A percentile compares a stretch with the other conserved stretches of the same genome.
These are phyloP conservation scores for Emydoidea blandingii DNA, from an alignment of 2,797 vertebrate genomes.

Conservation along the genomic window DNA sequence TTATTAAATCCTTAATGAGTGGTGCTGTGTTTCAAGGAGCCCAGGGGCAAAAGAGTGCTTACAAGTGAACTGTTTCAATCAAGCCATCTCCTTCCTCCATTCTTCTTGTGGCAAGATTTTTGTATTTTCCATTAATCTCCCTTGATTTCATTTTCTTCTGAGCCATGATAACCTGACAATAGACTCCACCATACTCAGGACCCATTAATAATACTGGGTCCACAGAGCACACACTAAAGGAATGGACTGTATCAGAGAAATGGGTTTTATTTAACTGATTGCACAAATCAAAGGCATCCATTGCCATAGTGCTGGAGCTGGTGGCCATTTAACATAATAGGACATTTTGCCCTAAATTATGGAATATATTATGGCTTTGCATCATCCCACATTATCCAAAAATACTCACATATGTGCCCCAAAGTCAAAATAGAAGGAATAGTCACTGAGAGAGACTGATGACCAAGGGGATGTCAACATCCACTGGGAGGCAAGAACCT, in stretches of 20 bases:
- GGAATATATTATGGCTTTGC: neutral
- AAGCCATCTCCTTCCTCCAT: neutral
- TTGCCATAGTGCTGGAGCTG: neutral
- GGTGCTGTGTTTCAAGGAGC: neutral
- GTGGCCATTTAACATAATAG: neutral
- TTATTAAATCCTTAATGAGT: conserved; percentile 33
- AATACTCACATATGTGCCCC: neutral
- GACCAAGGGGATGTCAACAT: neutral
- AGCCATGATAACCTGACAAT: neutral
- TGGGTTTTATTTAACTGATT: neutral
- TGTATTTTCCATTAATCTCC: neutral
- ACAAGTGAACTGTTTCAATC: neutral
- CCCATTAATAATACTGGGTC: conserved; percentile 15
- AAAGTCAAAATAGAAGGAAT: neutral
- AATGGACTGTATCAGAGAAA: neutral
- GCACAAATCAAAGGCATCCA: neutral
- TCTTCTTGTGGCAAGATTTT: neutral
- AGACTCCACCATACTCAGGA: neutral
- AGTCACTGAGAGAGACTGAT: neutral
- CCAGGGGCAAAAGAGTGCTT: neutral
- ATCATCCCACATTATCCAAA: neutral
- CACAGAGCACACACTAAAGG: neutral
- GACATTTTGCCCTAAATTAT: neutral
- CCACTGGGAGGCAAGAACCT: neutral
- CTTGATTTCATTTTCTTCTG: neutral